Conservation (phyloP, 2,888 invertebrate genomes). For the Branchipolynoe longqiensis region DNA sequence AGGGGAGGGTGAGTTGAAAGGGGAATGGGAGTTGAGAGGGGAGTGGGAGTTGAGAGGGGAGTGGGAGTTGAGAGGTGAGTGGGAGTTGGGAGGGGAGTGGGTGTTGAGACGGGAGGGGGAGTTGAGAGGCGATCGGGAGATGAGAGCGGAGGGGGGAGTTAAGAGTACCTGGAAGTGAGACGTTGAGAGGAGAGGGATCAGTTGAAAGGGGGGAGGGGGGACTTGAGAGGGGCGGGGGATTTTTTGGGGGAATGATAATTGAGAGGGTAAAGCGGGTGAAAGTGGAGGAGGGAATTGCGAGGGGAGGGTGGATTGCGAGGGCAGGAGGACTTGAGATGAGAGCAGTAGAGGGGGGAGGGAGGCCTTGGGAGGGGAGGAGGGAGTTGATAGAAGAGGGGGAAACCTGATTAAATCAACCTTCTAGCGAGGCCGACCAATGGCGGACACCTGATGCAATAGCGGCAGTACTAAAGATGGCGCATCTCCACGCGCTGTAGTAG, state of each 20-base stretch:
- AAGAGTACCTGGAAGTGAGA: not conserved
- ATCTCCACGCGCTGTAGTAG: too few relatives aligned
- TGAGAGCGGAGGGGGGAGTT: not conserved
- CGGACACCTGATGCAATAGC: constrained; percentile 38
- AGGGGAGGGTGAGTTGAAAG: not conserved
- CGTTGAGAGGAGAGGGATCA: not conserved
- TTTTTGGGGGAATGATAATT: too few relatives aligned
- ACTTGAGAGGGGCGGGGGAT: too few relatives aligned
- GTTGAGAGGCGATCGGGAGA: not conserved
- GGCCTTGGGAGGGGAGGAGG: not conserved
- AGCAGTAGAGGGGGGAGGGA: too few relatives aligned
- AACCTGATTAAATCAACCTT: constrained; percentile 36
- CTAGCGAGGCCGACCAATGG: constrained; percentile 25
- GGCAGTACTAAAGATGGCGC: too few relatives aligned
- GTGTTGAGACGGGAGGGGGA: not conserved
- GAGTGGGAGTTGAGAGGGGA: not conserved
- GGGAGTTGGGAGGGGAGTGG: too few relatives aligned
- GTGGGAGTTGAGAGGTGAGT: not conserved
- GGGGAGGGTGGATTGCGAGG: too few relatives aligned
- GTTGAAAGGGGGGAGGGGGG: not conserved
- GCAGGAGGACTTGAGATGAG: too few relatives aligned
- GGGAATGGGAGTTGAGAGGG: not conserved
- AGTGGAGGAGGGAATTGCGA: not conserved
- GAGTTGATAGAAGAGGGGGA: constrained; percentile 13
- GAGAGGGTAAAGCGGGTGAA: not conserved